Base-by-base conservation (phyloP, 2,113 vertebrate species). In the Microtus richardsoni region DNA sequence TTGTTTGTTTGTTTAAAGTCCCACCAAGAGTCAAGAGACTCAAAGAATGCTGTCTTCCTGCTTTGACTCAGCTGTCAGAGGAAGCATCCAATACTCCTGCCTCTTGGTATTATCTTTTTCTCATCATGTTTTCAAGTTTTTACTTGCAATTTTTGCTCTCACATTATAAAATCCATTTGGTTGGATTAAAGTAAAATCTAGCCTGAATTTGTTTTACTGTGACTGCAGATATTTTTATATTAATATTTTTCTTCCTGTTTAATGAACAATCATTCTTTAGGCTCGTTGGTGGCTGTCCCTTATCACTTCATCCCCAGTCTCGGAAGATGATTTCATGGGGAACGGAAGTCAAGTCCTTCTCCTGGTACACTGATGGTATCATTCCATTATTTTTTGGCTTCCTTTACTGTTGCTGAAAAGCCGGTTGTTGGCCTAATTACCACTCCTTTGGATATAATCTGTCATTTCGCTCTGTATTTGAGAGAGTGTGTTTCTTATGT, bases 401-500 rank as follows among this genome's bases (percentile, higher is more conserved):
- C 16, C 7, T 22, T 39, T 26, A 12, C 24, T 60, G 60, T 80
- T 82, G n/a, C 33, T 93, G 44, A 85, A 96, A 95, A 95, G 86
- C 11, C 73, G 83, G n/a, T 28, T 14, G 12, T 74, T 71, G 44
- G 41, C 54, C 44, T 95, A 71, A 86, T 86, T 86, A 78, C 5
- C 28, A 60, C 82, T 58, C 54, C 26, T 91, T 96, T 93, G n/a
- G 87, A 91, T 64, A 22, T 44, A 28, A 92, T n/a, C 80, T 96
- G 22, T 78, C 58, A 91, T 77, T 93, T 66, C 47, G 66, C 30
- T 62, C 30, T 91, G 84, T 73, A 74, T 82, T 92, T 41, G 94
- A 96, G 85, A 66, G 91, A 89, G 28, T 39, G 75, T 82, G 85
- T 78, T 93, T 70, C 62, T 94, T 90, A 78, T 70, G 73, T 80